Base-by-base conservation (phyloP, 1,140 invertebrate genomes). In the Pseudomyrmex sp. region DNA sequence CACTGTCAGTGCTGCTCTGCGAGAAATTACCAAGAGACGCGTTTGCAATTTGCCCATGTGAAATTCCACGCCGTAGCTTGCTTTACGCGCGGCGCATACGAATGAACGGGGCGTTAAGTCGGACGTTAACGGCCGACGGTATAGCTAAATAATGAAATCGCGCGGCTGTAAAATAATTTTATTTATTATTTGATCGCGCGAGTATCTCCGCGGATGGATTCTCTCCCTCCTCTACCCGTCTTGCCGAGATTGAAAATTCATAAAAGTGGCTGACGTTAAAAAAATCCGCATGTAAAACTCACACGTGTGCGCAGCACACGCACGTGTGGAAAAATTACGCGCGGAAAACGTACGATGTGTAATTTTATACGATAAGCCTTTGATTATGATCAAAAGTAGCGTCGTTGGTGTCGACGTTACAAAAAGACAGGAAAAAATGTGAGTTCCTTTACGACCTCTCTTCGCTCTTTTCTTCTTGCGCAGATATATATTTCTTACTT, bases 111-210 rank as follows among this genome's bases (percentile, higher is more conserved):
- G 85, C 80, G 87, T 90, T 90, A 88, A 86, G 72, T 26, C 59
- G 75, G 84, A 89, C 86, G 79, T 88, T 93, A 92, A 93, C 89
- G 85, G 87, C 63, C 66, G 23, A 9, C 62, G 58, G 72, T 91
- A 90, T 89, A 77, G 87, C 86, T 90, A 87, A 90, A 93, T 90
- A 92, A 91, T 89, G 87, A 91, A 92, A 92, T 91, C 76, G 76
- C 66, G 54, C 26, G 54, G 84, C 52, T 80, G 70, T 91, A 89
- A 91, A 91, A 90, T 86, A 88, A 92, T 92, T 92, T 92, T 92
- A 90, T 92, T 93, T 92, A 92, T 91, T 91, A 86, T 88, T 90
- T 80, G 85, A 83, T 79, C 35, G 73, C 35, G 73, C 48, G 54
- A 48, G n/a, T 82, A 35, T 56, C 69, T 83, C 20, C n/a, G 4